These are phyloP conservation scores for Thalassarche chlororhynchos DNA, from an alignment of 2,113 vertebrate species.

Conservation along the genomic window DNA sequence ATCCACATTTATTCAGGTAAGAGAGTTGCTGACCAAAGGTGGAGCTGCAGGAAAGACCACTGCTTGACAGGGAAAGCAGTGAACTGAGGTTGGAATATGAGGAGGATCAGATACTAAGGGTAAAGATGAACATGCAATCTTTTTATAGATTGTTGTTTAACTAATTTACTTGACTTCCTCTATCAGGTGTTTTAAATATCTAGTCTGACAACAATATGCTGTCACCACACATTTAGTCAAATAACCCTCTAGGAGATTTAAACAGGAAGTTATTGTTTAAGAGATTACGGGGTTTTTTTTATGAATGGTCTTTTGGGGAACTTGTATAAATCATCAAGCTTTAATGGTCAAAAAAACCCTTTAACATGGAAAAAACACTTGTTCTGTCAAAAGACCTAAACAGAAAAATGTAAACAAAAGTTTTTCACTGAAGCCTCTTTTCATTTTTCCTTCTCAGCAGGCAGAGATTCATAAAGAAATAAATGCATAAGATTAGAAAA, in stretches of 20 bases:
- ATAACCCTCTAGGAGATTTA: not conserved
- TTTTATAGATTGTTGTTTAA: not conserved
- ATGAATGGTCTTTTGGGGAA: not conserved
- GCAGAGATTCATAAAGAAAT: not conserved
- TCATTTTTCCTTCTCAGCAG: not conserved
- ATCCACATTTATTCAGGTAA: not conserved
- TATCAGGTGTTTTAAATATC: not conserved
- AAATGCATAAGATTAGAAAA: not conserved
- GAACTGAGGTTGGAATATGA: not conserved
- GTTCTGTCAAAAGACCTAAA: not conserved
- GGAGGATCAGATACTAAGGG: not conserved
- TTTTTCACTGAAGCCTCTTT: not conserved
- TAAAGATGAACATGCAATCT: not conserved
- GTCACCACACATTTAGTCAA: not conserved
- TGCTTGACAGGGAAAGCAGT: not conserved
- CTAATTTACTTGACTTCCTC: not conserved
- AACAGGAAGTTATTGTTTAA: not conserved
- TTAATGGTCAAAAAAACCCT: rapidly evolving
- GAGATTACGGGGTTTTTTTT: not conserved
- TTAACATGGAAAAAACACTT: not conserved
- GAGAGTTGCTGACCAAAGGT: not conserved
- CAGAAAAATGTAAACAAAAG: not conserved
- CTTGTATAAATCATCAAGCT: not conserved
- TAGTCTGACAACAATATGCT: not conserved
- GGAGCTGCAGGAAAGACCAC: not conserved